A percentile compares a stretch with the other conserved stretches of the same genome.
Conservation (phyloP, 2,797 vertebrate species). For the Enteromius radiatus region DNA sequence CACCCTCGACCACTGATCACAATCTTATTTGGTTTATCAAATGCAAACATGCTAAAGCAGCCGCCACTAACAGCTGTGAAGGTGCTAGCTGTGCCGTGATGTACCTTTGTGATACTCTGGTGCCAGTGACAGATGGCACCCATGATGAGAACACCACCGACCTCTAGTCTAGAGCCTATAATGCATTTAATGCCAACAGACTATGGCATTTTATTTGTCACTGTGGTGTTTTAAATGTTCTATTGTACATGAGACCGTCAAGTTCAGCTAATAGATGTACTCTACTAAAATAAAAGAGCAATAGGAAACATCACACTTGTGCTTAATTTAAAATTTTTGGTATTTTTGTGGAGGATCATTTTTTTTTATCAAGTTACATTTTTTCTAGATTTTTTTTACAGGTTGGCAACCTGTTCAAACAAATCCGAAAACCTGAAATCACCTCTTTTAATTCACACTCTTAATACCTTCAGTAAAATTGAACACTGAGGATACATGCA, state of each 20-base stretch:
- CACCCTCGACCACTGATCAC: constrained; percentile 52
- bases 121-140: constrained; percentile 59
- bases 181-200: constrained; percentile 64
- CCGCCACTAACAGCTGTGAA: constrained; percentile 48
- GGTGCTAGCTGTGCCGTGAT: constrained; percentile 3
- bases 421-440: constrained; percentile 27
- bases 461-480: background rate
- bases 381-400: too few relatives aligned
- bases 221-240: background rate
- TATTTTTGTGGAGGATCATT: background rate
- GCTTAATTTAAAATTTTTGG: background rate
- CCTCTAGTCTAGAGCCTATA: constrained; percentile 72
- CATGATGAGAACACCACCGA: constrained; percentile 46
- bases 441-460: constrained; percentile 8
- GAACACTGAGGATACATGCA: constrained; percentile 5
- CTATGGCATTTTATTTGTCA: constrained; percentile 30
- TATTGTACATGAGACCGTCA: background rate
- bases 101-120: constrained; percentile 48
- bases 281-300: constrained; percentile 2
- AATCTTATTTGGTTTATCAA: constrained; percentile 58
- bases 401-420: too few relatives aligned
- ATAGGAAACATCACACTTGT: background rate
- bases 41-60: constrained; percentile 48
- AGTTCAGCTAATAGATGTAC: background rate
- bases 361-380: background rate